phyloP scores from a whole-genome alignment of 2,888 invertebrate species.

The Encarsia formosa region DNA sequence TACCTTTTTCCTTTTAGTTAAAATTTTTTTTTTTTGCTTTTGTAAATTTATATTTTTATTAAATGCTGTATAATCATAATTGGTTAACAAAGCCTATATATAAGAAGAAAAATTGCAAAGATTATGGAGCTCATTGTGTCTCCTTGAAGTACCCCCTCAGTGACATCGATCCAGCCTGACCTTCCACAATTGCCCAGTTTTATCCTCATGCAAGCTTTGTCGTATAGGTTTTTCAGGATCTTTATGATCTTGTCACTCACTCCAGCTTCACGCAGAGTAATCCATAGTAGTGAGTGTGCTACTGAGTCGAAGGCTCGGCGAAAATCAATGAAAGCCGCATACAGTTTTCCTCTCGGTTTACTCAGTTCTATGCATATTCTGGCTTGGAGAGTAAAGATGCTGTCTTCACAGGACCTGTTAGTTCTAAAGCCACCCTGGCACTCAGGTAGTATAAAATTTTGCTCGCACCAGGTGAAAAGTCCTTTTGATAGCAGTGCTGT shows the following conservation, averaged over 20 bases:
- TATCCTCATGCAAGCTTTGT: slow-evolving; percentile 13
- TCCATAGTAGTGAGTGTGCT: slow-evolving; percentile 25
- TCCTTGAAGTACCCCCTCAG: slow-evolving; percentile 28
- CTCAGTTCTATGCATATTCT: slow-evolving; percentile 18
- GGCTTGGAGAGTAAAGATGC: slow-evolving; percentile 29
- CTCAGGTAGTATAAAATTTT: slow-evolving; percentile 28
- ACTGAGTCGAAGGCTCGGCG: slow-evolving; percentile 18
- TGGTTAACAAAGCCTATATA: too few species aligned
- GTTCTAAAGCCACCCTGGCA: slow-evolving; percentile 32
- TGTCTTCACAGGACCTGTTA: slow-evolving; percentile 28
- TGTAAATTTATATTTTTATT: too few species aligned
- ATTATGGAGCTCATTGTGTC: too few species aligned
- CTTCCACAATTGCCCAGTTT: slow-evolving; percentile 20
- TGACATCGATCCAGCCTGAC: slow-evolving; percentile 22
- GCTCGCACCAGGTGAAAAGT: slow-evolving; percentile 27
- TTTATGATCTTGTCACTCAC: slow-evolving; percentile 22
- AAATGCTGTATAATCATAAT: too few species aligned
- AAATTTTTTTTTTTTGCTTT: too few species aligned
- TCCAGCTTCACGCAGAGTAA: slow-evolving; percentile 13
- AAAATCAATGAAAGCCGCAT: slow-evolving; percentile 29
- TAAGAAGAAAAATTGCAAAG: too few species aligned
- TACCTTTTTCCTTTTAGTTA: too few species aligned
- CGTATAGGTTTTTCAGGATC: slow-evolving; percentile 19
- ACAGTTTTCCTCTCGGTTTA: slow-evolving; percentile 24
- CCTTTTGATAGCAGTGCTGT: slow-evolving; percentile 28